These are phyloP conservation scores for Sceloporus undulatus DNA, from an alignment of 2,113 vertebrate species.

Conservation along the genomic window DNA sequence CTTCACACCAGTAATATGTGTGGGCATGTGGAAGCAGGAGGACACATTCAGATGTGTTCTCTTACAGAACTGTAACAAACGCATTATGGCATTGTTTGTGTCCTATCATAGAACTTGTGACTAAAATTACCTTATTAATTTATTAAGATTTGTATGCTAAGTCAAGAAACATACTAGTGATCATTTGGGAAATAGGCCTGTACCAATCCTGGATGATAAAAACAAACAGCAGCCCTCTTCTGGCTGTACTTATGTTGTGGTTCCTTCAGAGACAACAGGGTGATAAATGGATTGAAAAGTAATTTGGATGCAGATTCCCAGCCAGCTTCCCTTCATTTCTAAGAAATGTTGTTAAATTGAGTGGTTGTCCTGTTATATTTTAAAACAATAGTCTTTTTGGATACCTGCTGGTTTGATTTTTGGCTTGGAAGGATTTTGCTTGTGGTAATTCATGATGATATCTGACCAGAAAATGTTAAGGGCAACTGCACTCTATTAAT, in stretches of 20 bases:
- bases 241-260: background rate
- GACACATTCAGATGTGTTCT: background rate
- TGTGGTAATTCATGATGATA: background rate
- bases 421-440: background rate
- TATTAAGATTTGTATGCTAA: background rate
- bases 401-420: background rate
- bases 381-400: background rate
- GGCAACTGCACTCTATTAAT: constrained; percentile 13
- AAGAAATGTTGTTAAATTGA: background rate
- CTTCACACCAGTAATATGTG: background rate
- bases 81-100: too few species aligned
- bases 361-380: background rate
- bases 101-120: too few species aligned
- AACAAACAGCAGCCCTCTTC: background rate
- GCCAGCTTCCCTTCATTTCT: background rate
- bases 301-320: background rate
- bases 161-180: background rate
- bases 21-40: background rate
- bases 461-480: background rate
- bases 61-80: background rate
- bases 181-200: background rate
- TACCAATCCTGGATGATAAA: background rate
- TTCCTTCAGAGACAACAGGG: background rate
- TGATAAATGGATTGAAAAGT: background rate
- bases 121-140: background rate